These are phyloP conservation scores for Callospermophilus lateralis DNA, from an alignment of 2,113 vertebrate genomes.

Conservation along the genomic window DNA sequence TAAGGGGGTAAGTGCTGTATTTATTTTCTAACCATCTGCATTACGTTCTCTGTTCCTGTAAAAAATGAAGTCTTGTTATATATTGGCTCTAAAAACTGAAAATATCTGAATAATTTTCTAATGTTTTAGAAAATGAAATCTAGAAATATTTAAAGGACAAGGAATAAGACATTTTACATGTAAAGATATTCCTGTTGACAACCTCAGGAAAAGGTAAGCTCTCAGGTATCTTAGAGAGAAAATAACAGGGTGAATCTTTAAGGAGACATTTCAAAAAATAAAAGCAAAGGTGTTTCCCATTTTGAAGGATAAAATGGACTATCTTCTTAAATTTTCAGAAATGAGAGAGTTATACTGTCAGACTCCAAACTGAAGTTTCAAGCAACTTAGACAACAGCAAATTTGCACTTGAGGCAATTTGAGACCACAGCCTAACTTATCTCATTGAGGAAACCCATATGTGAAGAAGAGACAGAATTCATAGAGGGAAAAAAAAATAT, in stretches of 20 bases:
- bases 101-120: background rate
- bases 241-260: background rate
- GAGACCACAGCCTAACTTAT: background rate
- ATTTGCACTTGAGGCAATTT: background rate
- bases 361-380: background rate
- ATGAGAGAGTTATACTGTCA: background rate
- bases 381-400: background rate
- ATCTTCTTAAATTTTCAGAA: conserved; percentile 14
- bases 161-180: background rate
- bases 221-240: background rate
- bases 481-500: background rate
- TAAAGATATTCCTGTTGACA: background rate
- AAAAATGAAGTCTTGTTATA: background rate
- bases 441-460: background rate
- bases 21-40: background rate
- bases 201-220: background rate
- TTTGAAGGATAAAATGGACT: background rate
- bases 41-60: background rate
- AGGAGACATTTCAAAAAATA: background rate
- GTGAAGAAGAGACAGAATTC: background rate
- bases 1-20: fast-evolving
- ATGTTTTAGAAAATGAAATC: background rate
- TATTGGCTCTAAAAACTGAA: background rate
- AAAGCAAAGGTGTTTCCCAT: background rate
- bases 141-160: conserved; percentile 34